Evolutionary conservation across 2,113 vertebrate species (phyloP), one percentile per base, ranked within the genome.

Genomic region (Pitta sordida): DNA sequence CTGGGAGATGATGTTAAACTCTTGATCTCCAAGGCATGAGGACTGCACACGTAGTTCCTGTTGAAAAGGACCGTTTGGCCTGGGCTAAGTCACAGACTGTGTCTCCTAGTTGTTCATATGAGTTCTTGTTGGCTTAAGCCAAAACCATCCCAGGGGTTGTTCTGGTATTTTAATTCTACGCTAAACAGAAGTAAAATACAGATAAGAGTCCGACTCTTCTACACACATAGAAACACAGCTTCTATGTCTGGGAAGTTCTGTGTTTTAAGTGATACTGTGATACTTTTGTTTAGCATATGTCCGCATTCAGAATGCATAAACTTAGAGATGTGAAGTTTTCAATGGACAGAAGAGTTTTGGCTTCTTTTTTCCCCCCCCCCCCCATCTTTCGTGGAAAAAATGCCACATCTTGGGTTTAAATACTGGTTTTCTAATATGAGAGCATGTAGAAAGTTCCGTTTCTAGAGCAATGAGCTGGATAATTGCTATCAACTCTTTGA

Each of bases 321-420:
- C 16, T 48, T 73, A 8, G 46, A 91, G 24, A 55, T 60, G 3
- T 8, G 27, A 58, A 60, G 19, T 53, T 94, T 24, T 76, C 81
- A 22, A 17, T 52, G 41, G 19, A 9, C 34, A 58, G 17, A 0
- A 0, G 11, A 51, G 49, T 11, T 55, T 49, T 62, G 62, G 30
- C 4, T 14, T 91, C 7, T 46, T 4, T 3, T 36, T 23, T 27
- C 30, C 44, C 34, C 24, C 2, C 2, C 71, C 13, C 30, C 44
- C 34, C 24, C 2, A 2, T 75, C 13, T 76, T 78, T 58, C 13
- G 9, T 55, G 29, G 49, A 59, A 67, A 79, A 51, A 52, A 13
- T 78, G 17, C 41, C 21, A 19, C 1, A 0, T 64, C 18, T 1
- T 7, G 6, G 23, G 22, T 36, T 81, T 37, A 15, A 62, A 44